Percentiles rank a stretch among this genome's conserved stretches.
Evolutionary conservation across 1,140 invertebrate species (phyloP).

Genomic region (Physella acuta): DNA sequence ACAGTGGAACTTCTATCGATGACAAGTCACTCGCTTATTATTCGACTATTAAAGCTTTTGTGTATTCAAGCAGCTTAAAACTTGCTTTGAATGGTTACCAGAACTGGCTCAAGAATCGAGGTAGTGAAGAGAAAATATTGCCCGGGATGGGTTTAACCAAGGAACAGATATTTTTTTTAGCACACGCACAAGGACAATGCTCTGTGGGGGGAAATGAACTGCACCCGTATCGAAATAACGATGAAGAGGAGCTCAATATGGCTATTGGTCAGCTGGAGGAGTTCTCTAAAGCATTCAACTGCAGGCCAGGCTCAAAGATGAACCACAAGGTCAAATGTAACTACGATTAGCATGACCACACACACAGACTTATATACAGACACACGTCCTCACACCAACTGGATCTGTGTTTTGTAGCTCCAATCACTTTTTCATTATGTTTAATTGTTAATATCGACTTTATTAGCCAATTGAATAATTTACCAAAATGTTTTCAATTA

Average conservation of each 20-base stretch:
- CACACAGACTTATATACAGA: too few species aligned
- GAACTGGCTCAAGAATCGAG: constrained; percentile 2
- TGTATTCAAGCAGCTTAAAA: too few species aligned
- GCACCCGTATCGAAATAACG: neutral
- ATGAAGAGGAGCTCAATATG: constrained; percentile 2
- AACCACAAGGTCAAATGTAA: constrained; percentile 8
- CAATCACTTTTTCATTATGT: too few species aligned
- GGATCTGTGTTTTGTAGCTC: too few species aligned
- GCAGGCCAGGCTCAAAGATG: constrained; percentile 7
- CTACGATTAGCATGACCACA: constrained; percentile 9
- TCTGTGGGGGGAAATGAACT: neutral
- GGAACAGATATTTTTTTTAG: constrained; percentile 6
- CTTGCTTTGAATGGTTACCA: constrained; percentile 2
- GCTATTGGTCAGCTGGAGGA: constrained; percentile 6
- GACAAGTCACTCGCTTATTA: too few species aligned
- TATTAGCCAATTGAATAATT: too few species aligned
- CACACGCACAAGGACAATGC: constrained; percentile 4
- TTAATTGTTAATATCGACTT: too few species aligned
- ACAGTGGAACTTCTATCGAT: too few species aligned
- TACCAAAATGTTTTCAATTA: too few species aligned
- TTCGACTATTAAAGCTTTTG: too few species aligned
- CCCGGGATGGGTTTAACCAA: neutral
- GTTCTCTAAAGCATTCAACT: constrained; percentile 12
- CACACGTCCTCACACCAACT: too few species aligned
- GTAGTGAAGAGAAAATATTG: neutral